Evolutionary conservation across 2,797 vertebrate genomes (phyloP).

Genomic region (Bovichtus diacanthus): DNA sequence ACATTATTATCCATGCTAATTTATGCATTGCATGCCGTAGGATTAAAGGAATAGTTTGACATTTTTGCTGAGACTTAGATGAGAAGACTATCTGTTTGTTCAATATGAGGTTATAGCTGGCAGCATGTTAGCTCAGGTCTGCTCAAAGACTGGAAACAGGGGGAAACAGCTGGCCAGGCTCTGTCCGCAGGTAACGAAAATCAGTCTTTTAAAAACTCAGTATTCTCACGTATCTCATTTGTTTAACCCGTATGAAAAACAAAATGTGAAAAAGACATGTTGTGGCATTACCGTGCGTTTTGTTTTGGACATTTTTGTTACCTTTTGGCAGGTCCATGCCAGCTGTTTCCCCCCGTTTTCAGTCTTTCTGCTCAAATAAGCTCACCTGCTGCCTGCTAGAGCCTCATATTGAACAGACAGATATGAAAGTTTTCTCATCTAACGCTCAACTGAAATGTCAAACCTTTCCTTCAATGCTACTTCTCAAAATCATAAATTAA

Average conservation of each 20-base stretch:
- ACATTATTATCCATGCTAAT: not conserved
- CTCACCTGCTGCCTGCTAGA: not conserved
- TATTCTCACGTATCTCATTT: not conserved
- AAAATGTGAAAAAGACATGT: not conserved
- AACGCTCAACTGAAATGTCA: not conserved
- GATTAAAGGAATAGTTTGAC: not conserved
- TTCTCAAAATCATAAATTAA: not conserved
- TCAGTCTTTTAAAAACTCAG: not conserved
- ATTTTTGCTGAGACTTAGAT: slow-evolving; percentile 1
- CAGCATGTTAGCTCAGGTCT: not conserved
- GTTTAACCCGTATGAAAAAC: not conserved
- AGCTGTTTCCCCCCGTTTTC: not conserved
- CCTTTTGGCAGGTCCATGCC: not conserved
- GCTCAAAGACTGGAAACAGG: not conserved
- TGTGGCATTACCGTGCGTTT: not conserved
- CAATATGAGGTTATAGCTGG: not conserved
- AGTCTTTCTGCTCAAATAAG: not conserved
- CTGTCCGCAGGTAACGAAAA: not conserved
- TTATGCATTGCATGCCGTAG: slow-evolving; percentile 1
- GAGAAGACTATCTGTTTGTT: slow-evolving; percentile 1
- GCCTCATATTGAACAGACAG: not conserved
- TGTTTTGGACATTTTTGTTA: not conserved
- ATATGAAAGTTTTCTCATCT: not conserved
- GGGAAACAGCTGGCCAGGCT: not conserved
- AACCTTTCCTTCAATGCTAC: not conserved